Evolutionary conservation across 2,113 vertebrate genomes (phyloP).

Genomic region (Microtus richardsoni): DNA sequence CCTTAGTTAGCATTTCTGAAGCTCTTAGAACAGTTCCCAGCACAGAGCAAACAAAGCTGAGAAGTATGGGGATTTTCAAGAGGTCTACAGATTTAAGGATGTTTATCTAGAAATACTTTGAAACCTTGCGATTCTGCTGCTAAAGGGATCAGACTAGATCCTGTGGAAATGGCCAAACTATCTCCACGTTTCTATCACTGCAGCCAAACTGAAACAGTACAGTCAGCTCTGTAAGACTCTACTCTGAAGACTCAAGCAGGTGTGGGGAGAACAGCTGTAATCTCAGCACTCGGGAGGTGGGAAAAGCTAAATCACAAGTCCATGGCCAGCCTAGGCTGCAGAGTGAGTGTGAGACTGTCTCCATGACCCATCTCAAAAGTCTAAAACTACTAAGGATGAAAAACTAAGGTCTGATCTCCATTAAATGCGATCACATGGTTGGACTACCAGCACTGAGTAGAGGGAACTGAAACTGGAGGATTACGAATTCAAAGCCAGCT

Average conservation of each 20-base stretch:
- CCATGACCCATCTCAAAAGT: background rate
- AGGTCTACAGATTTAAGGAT: background rate
- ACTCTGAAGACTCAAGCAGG: background rate
- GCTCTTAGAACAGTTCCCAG: slow-evolving; percentile 33
- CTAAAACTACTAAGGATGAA: background rate
- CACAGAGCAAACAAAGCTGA: slow-evolving; percentile 37
- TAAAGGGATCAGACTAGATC: slow-evolving; percentile 28
- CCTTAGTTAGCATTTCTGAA: slow-evolving; percentile 29
- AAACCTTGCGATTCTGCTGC: slow-evolving; percentile 31
- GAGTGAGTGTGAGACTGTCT: background rate
- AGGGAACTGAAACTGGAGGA: background rate
- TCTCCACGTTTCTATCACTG: background rate
- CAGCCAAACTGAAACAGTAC: background rate
- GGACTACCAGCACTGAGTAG: background rate
- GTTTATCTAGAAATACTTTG: background rate
- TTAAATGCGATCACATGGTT: background rate
- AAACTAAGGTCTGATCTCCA: background rate
- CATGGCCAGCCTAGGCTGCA: background rate
- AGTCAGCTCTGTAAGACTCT: background rate
- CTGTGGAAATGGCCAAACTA: background rate
- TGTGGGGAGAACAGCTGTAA: background rate
- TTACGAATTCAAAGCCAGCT: background rate
- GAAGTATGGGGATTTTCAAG: slow-evolving; percentile 4
- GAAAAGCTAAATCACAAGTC: background rate
- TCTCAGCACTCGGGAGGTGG: background rate